Base-by-base conservation (phyloP, 2,888 invertebrate species). In the Calameuta idolon region DNA sequence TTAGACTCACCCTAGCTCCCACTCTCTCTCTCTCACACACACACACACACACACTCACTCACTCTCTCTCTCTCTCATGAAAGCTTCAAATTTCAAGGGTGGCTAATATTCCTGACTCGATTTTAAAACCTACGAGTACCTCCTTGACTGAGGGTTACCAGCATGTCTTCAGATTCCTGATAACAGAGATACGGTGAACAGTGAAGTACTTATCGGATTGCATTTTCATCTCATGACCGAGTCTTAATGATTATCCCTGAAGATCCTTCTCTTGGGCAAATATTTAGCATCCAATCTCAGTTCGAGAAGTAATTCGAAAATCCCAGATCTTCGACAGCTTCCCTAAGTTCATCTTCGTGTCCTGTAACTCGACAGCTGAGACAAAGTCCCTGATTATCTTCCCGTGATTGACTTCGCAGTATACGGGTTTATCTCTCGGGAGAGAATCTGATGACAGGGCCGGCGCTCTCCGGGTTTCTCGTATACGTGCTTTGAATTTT, bases 381-480 rank as follows among this genome's bases (percentile, higher is more conserved):
- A 78, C 78, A 76, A 78, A 78, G 75, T 78, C 78, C 75, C 79
- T 82, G 83, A 84, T 84, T 84, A 84, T 84, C 84, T 84, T 55
- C 23, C 80, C 77, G 81, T 83, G 84, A 84, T 84, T 84, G 83
- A 84, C 82, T 84, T 80, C 80, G 81, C 80, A 79, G 79, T 82
- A 81, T 78, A 79, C 81, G 77, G 75, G 82, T 82, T 76, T 79
- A 80, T 55, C 76, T 79, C 75, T 71, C 15, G 31, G 55, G 55
- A 23, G 55, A 71, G 71, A 71, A 15, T 71, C 33, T 12, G 31
- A 71, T 33, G 31, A 71, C 71, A 71, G 71, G 71, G 31, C 33
- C 71, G 71, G 31, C 23, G 55, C 55, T 55, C 23, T 55, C 55
- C 9, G 9, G 55, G 9, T 55, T 55, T 55, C 55, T 55, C 55